These are phyloP conservation scores for Cephus cinctus DNA, from an alignment of 1,140 invertebrate species.

Conservation along the genomic window DNA sequence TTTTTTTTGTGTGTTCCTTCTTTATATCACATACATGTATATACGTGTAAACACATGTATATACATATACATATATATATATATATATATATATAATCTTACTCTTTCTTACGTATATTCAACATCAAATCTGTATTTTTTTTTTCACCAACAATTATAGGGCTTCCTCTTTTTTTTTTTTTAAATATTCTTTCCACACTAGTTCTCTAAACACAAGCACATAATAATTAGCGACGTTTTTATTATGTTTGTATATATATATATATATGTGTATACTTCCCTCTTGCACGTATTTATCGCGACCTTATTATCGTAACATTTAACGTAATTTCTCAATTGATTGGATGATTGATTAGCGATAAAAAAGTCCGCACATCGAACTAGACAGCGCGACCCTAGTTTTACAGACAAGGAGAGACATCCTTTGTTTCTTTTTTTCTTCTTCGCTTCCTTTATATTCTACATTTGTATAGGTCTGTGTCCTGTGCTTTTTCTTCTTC, in stretches of 20 bases:
- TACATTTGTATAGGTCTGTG: neutral
- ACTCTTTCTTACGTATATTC: slow-evolving; percentile 6
- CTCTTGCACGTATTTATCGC: no score
- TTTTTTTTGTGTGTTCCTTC: neutral
- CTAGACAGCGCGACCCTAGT: neutral
- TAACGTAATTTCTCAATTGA: slow-evolving; percentile 26
- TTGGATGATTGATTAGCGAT: slow-evolving; percentile 30
- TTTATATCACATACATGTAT: no score
- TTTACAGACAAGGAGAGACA: no score
- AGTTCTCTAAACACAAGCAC: slow-evolving; percentile 26
- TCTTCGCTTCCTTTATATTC: neutral
- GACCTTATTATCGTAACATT: slow-evolving; percentile 23
- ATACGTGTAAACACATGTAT: no score
- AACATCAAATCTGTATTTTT: slow-evolving; percentile 21
- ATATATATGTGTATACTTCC: no score
- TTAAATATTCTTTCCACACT: no score
- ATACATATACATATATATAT: no score
- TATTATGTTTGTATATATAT: neutral
- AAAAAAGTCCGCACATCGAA: slow-evolving; percentile 36
- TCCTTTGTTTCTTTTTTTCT: neutral
- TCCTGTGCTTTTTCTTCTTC: neutral
- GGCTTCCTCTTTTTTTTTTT: slow-evolving; percentile 16
- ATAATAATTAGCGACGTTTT: slow-evolving; percentile 16
- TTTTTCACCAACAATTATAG: slow-evolving; percentile 16
- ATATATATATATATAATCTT: no score